A percentile compares a stretch with the other conserved stretches of the same genome.
Conservation (phyloP, 2,797 vertebrate species). For the Argya squamiceps region DNA sequence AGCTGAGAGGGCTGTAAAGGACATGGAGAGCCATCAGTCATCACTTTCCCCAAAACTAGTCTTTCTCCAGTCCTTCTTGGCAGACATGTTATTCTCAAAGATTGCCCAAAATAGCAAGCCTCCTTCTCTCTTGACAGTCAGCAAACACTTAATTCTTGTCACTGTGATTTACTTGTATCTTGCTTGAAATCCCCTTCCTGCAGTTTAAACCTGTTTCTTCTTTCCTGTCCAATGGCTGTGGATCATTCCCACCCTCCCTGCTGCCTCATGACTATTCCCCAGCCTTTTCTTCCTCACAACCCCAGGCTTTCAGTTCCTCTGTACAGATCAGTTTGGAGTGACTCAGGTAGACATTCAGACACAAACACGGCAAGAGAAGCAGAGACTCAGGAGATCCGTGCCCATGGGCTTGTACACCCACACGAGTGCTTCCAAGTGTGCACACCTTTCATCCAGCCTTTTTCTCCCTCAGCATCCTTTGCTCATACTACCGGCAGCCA, state of each 20-base stretch:
- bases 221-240: slow-evolving; percentile 9
- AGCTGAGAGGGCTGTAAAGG: slow-evolving; percentile 25
- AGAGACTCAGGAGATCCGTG: not conserved
- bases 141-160: slow-evolving; percentile 59
- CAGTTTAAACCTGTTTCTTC: slow-evolving; percentile 24
- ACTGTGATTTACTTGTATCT: slow-evolving; percentile 37
- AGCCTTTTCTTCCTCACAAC: not conserved
- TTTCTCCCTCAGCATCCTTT: not conserved
- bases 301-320: not conserved
- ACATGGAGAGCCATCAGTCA: not conserved
- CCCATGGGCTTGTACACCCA: not conserved
- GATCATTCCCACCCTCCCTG: not conserved
- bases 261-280: not conserved
- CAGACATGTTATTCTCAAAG: not conserved
- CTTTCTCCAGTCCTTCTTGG: not conserved
- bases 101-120: not conserved
- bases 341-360: not conserved
- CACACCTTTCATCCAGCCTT: not conserved
- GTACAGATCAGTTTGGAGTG: not conserved
- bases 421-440: not conserved
- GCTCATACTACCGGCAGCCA: fast-evolving
- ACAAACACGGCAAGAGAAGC: not conserved
- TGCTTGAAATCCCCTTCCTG: slow-evolving; percentile 33
- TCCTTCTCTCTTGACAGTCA: not conserved
- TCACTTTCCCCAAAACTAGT: not conserved